These are phyloP conservation scores for Orussus abietinus DNA, from an alignment of 1,140 invertebrate genomes.

Conservation along the genomic window DNA sequence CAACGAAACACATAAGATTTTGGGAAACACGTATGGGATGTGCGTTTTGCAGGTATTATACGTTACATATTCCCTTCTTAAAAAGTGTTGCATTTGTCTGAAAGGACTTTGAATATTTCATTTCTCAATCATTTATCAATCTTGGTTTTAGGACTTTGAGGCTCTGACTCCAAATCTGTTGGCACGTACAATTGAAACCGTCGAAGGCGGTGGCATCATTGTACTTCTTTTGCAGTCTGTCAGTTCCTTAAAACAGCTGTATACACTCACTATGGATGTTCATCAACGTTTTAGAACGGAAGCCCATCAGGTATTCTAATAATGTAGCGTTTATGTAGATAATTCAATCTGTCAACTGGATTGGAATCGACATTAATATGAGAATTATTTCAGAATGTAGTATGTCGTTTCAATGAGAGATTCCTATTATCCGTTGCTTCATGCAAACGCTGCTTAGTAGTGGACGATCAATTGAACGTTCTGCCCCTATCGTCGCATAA, in stretches of 20 bases:
- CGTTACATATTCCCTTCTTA: constrained; percentile 2
- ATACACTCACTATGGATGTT: constrained; percentile 98
- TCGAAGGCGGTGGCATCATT: constrained; percentile 95
- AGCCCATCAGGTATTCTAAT: constrained; percentile 66
- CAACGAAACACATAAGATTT: constrained; percentile 94
- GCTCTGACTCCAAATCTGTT: constrained; percentile 97
- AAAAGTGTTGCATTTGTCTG: constrained; percentile 6
- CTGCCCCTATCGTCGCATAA: constrained; percentile 90
- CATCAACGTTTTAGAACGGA: constrained; percentile 92
- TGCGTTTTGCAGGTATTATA: constrained; percentile 82
- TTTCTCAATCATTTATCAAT: too few relatives aligned
- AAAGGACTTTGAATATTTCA: constrained; percentile 6
- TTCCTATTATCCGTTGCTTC: constrained; percentile 89
- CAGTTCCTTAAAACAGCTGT: constrained; percentile 89
- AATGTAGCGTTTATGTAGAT: constrained; percentile 5
- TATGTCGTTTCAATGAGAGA: constrained; percentile 94
- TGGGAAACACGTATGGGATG: constrained; percentile 97
- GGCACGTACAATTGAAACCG: constrained; percentile 96
- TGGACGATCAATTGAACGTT: constrained; percentile 91
- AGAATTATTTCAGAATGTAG: constrained; percentile 64
- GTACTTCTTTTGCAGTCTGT: constrained; percentile 84
- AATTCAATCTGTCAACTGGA: constrained; percentile 2
- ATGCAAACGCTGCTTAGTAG: constrained; percentile 83
- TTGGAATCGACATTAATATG: neutral
- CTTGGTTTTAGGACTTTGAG: constrained; percentile 95